Base-by-base conservation (phyloP, 1,140 invertebrate species). In the Bombus soroeensis region DNA sequence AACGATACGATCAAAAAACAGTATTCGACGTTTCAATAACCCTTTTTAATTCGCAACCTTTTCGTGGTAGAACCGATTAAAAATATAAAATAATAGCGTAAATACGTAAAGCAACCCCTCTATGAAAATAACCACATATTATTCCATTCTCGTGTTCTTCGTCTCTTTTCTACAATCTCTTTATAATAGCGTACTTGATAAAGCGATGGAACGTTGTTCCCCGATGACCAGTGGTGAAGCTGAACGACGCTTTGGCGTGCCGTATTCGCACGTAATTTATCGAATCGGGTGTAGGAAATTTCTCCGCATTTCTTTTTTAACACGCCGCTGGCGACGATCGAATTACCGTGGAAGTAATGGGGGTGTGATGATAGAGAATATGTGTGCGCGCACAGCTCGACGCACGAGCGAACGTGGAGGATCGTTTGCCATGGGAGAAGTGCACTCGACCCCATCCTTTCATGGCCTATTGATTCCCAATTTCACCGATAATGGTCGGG, bases 401-500 rank as follows among this genome's bases (percentile, higher is more conserved):
- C 73, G 73, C 57, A 81, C 72, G 41, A 66, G 66, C 47, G 76
- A 87, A 88, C 62, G 73, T 73, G 78, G 80, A 84, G 84, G 74
- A 86, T 90, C 85, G 90, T 91, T 64, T 74, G 78, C 73, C 70
- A 66, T 66, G 73, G 59, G 80, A 89, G 84, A 82, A 81, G 80
- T 57, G 82, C 81, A 73, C 87, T 86, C 85, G 62, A 73, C 87
- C 87, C 86, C 88, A 87, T 91, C 83, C 87, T 88, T 94, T 94
- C 93, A 93, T 92, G 91, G 91, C 90, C 94, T 94, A 94, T 94
- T 95, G 94, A 94, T 94, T 94, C 93, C 93, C 93, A 94, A 95
- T 95, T 95, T 93, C 92, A 88, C 90, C 92, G 90, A 94, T 94
- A 94, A 94, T 94, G 92, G 92, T 89, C 90, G 88, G 91, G 92